phyloP scores from a whole-genome alignment of 2,797 vertebrate species.

The Falco cherrug region DNA sequence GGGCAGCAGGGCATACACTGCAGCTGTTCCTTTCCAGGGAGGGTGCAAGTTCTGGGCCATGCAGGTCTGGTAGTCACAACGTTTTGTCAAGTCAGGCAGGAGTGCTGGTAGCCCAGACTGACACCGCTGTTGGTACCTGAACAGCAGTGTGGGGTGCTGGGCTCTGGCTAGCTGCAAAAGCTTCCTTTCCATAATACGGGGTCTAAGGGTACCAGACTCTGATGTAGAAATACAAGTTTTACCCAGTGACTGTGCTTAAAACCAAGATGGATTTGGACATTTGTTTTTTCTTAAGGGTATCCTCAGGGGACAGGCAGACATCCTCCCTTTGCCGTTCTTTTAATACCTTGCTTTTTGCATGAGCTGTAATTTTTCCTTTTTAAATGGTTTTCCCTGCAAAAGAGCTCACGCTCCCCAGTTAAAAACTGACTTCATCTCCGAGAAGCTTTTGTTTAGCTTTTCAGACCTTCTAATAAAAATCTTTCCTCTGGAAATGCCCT shows the following conservation, averaged over 20 bases:
- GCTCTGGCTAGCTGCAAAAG: rapidly evolving
- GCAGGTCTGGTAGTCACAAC: not conserved
- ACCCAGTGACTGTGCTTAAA: not conserved
- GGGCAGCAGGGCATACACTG: rapidly evolving
- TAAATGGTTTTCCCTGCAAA: not conserved
- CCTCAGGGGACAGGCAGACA: not conserved
- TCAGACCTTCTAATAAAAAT: not conserved
- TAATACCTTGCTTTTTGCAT: not conserved
- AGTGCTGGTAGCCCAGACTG: not conserved
- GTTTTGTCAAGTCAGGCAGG: not conserved
- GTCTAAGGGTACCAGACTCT: not conserved
- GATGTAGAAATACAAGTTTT: not conserved
- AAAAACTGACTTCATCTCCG: not conserved
- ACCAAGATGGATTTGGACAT: not conserved
- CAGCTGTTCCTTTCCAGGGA: not conserved
- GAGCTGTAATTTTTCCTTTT: not conserved
- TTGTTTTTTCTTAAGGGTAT: not conserved
- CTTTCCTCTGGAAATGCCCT: not conserved
- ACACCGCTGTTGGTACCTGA: no score
- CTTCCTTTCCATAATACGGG: not conserved
- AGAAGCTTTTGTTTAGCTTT: not conserved
- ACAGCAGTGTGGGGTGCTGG: rapidly evolving
- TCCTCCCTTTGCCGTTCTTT: not conserved
- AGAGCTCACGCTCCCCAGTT: not conserved
- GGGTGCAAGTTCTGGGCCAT: not conserved